phyloP scores from a whole-genome alignment of 2,797 vertebrate genomes.

The Malurus splendens region DNA sequence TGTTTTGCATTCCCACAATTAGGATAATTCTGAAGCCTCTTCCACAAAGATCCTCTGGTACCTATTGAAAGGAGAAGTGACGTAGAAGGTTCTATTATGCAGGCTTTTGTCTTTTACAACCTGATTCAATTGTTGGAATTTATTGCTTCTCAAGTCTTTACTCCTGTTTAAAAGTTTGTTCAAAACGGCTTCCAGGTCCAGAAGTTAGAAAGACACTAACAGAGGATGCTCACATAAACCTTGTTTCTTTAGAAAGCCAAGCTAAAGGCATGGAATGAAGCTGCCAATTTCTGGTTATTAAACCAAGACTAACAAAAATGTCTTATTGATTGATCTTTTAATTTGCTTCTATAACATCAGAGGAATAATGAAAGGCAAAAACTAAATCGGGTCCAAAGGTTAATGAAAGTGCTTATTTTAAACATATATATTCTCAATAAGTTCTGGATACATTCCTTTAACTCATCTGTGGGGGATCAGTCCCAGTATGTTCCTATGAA shows the following conservation, averaged over 20 bases:
- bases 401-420: neutral
- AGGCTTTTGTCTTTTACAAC: neutral
- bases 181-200: neutral
- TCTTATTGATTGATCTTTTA: neutral
- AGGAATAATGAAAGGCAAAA: neutral
- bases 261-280: neutral
- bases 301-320: neutral
- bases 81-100: neutral
- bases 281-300: neutral
- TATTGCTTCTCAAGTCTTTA: neutral
- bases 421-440: neutral
- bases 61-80: neutral
- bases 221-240: neutral
- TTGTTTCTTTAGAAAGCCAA: neutral
- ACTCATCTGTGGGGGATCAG: neutral
- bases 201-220: neutral
- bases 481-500: fast-evolving
- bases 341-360: neutral
- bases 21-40: neutral
- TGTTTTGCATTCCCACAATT: neutral
- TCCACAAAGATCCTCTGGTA: neutral
- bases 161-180: neutral
- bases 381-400: neutral
- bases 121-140: neutral
- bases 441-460: neutral